Evolutionary conservation across 2,888 invertebrate genomes (phyloP), one percentile per base, ranked within the genome.

Genomic region (Saturnia japonica): DNA sequence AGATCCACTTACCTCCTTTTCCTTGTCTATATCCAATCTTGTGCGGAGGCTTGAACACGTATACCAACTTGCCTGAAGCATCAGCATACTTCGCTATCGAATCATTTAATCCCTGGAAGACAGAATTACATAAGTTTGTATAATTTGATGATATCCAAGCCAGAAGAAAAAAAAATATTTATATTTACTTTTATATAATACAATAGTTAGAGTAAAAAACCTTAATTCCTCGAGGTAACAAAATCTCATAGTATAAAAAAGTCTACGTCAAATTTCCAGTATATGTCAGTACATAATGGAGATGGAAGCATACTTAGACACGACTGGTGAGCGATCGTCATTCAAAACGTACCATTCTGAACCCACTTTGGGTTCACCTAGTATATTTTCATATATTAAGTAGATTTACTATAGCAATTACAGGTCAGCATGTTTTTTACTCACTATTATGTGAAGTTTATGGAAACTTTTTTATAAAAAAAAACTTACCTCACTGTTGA

Each of bases 21-120:
- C 43, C 70, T 69, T 34, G 3, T 68, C 62, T 0, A 34, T 14
- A 42, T 71, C 71, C 64, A 22, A n/a, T 25, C 51, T 66, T 68
- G 7, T 42, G 67, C n/a, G 28, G 68, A 0, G 79, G 77, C 54
- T 72, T 78, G 25, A 76, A 75, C 14, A 75, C 70, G 67, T 75
- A 79, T 12, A 72, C 70, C 70, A 81, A 68, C 28, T 78, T 76
- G 43, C 75, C 76, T 1, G 81, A 78, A 14, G 78, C 76, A 8
- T 74, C 74, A 0, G 77, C 77, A 51, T 67, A 72, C 71, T 75
- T 73, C 28, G 76, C 70, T 0, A 81, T 77, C 1, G 78, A 73
- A 0, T 78, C 76, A 40, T 81, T 80, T 9, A 82, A 60, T 16
- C 74, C 78, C 85, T 85, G 73, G 8, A 74, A 74, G 3, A 11